Evolutionary conservation across 2,888 invertebrate species (phyloP).

Genomic region (Eretmocerus hayati): DNA sequence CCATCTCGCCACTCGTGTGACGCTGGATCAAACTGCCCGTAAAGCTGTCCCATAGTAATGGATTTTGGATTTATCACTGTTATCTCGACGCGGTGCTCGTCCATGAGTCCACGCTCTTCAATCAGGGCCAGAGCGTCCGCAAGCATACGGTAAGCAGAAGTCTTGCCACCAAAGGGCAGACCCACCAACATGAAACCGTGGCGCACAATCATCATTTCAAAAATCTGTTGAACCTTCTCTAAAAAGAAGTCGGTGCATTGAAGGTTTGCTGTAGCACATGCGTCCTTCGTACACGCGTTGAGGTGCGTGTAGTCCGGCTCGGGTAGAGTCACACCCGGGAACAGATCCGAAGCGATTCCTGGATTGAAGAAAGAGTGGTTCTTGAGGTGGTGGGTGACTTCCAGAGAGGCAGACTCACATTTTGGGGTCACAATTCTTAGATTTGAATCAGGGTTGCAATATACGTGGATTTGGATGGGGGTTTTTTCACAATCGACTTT

Average conservation of each 20-base stretch:
- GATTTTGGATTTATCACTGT: constrained; percentile 90
- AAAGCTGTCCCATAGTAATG: constrained; percentile 93
- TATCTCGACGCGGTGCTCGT: constrained; percentile 70
- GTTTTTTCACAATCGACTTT: too few relatives aligned
- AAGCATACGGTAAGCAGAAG: constrained; percentile 75
- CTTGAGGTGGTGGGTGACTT: too few relatives aligned
- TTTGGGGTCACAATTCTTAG: too few relatives aligned
- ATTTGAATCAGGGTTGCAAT: too few relatives aligned
- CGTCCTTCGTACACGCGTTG: constrained; percentile 58
- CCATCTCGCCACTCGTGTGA: constrained; percentile 95
- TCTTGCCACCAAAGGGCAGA: constrained; percentile 87
- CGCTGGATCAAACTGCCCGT: constrained; percentile 89
- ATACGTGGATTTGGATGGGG: too few relatives aligned
- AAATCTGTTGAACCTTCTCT: constrained; percentile 83
- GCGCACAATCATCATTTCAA: constrained; percentile 91
- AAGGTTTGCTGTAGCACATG: constrained; percentile 65
- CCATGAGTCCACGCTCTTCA: constrained; percentile 68
- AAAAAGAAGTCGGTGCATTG: constrained; percentile 81
- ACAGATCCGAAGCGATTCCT: constrained; percentile 90
- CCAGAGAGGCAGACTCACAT: too few relatives aligned
- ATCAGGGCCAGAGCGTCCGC: constrained; percentile 72
- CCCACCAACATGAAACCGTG: constrained; percentile 95
- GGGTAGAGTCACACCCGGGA: constrained; percentile 77
- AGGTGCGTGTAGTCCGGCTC: constrained; percentile 72
- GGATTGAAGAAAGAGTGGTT: too few relatives aligned